phyloP scores from a whole-genome alignment of 1,140 invertebrate species.

The Drosophila santomea region DNA sequence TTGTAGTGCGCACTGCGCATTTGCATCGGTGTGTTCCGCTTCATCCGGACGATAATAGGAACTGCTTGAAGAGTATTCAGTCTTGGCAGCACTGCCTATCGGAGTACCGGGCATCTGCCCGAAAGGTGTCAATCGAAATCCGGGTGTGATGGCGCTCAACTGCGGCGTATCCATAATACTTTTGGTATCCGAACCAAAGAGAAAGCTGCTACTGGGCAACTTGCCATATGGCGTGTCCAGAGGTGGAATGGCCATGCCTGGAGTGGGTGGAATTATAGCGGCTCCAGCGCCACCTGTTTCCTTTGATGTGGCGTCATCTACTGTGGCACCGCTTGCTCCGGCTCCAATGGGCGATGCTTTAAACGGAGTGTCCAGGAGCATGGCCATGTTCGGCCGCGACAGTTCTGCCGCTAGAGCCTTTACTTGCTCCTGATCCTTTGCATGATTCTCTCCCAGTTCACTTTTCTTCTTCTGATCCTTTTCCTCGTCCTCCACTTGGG shows the following conservation, averaged over 20 bases:
- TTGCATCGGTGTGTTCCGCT: conserved; percentile 78
- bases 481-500: background rate
- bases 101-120: conserved; percentile 57
- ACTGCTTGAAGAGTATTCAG: conserved; percentile 77
- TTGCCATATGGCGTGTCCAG: conserved; percentile 62
- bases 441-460: background rate
- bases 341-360: conserved; percentile 40
- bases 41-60: conserved; percentile 83
- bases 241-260: conserved; percentile 44
- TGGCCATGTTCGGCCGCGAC: conserved; percentile 50
- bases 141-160: conserved; percentile 79
- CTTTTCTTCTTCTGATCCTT: conserved; percentile 2
- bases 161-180: conserved; percentile 76
- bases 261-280: conserved; percentile 63
- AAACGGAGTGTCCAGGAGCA: conserved; percentile 70
- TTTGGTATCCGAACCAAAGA: conserved; percentile 77
- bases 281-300: background rate
- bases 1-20: conserved; percentile 72
- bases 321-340: background rate
- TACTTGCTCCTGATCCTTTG: conserved; percentile 2
- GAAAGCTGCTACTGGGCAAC: conserved; percentile 60
- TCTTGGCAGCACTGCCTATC: conserved; percentile 55
- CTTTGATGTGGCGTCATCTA: background rate
- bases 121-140: conserved; percentile 69
- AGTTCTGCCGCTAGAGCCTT: background rate